Evolutionary conservation across 2,113 vertebrate species (phyloP).

Genomic region (Trichomycterus rosablanca): DNA sequence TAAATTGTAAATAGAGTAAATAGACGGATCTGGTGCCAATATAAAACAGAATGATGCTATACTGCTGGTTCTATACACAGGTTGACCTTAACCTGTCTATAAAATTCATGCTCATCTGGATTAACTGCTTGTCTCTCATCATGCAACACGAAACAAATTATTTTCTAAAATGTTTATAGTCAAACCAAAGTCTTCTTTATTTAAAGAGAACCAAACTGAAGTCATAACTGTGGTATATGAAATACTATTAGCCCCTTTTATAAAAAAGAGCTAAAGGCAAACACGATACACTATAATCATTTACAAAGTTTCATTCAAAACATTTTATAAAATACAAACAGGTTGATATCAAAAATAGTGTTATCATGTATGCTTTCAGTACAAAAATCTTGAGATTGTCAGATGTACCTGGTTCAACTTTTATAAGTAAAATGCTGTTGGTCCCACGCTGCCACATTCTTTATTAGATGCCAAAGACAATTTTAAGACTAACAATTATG

Average conservation of each 20-base stretch:
- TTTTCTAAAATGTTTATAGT: not conserved
- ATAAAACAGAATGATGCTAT: constrained; percentile 18
- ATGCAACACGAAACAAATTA: not conserved
- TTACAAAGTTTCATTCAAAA: not conserved
- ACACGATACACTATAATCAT: not conserved
- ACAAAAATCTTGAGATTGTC: constrained; percentile 37
- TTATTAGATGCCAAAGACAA: not conserved
- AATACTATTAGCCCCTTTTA: not conserved
- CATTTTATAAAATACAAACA: constrained; percentile 21
- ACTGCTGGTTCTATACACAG: constrained; percentile 25
- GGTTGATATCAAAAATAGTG: constrained; percentile 17
- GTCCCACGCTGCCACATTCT: not conserved
- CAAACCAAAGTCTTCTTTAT: not conserved
- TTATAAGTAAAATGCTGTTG: constrained; percentile 20
- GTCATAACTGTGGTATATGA: constrained; percentile 28
- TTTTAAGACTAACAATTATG: constrained; percentile 9
- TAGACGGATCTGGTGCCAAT: constrained; percentile 3
- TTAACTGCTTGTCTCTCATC: not conserved
- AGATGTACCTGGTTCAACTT: constrained; percentile 14
- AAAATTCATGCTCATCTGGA: not conserved
- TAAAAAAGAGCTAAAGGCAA: not conserved
- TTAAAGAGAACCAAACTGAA: constrained; percentile 14
- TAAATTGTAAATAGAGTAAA: constrained; percentile 35
- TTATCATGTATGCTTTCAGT: not conserved
- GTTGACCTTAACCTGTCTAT: not conserved